Evolutionary conservation across 1,140 invertebrate genomes (phyloP), one percentile per base, ranked within the genome.

Genomic region (Vanessa atalanta): DNA sequence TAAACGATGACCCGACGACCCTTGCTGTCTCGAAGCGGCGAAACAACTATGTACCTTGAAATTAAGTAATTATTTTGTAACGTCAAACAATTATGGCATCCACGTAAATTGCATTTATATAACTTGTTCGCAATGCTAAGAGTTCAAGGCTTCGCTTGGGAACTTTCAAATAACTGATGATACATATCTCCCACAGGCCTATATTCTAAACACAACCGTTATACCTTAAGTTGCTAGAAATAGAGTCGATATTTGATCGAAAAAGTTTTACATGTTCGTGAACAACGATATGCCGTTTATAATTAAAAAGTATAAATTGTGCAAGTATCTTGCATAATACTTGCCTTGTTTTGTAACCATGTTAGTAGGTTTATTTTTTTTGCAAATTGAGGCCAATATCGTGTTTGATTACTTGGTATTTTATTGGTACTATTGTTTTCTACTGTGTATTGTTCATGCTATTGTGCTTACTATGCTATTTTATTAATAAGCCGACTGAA

Each of bases 1-100:
- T 94, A 94, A 65, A 96, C 89, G 74, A 97, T 94, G 66, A 97
- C 95, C 72, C 95, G 93, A 26, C 96, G 93, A 53, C 96, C 96
- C 73, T 94, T 82, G 74, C 91, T 93, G 90, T 97, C 96, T 71
- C 95, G 93, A 71, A 95, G 94, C 13, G 96, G 96, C 48, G 96
- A 95, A n/a, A 95, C 95, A 72, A 94, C 96, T 81, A 95, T 94
- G 92, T 95, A 96, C 84, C 94, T 95, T 83, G 65, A 93, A 93
- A 89, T 84, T 75, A 80, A 65, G 82, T 83, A 82, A 88, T 64
- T 64, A 14, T 80, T 75, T 72, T 80, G 79, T 68, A 84, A 86
- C 72, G 50, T 68, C 47, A 79, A 50, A 74, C 20, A 57, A 57
- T 57, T 66, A 83, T 83, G 78, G 83, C 77, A 83, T 75, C 70